Percentiles rank a stretch among this genome's conserved stretches.
These are phyloP conservation scores for Bos javanicus DNA, from an alignment of 2,113 vertebrate genomes.

Conservation along the genomic window DNA sequence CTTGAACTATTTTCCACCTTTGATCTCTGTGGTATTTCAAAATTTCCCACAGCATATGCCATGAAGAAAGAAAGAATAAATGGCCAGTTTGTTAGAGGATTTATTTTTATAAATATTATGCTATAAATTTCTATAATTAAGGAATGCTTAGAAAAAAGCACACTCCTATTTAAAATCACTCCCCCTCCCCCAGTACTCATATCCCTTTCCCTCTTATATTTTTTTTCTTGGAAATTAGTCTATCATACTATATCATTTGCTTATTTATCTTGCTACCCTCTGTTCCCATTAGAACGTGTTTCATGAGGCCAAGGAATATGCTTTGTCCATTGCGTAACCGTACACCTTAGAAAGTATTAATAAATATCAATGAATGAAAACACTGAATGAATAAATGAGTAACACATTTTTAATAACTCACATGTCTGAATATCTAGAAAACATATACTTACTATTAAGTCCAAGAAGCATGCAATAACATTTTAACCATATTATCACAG, in stretches of 20 bases:
- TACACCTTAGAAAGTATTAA: background rate
- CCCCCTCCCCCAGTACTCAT: no score
- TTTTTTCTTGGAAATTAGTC: background rate
- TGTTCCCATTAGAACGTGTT: background rate
- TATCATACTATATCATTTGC: background rate
- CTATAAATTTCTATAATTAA: background rate
- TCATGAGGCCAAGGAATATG: background rate
- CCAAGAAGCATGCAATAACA: background rate
- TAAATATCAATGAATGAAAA: background rate
- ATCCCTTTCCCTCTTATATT: background rate
- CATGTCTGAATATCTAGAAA: background rate
- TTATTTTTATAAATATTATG: background rate
- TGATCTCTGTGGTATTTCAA: background rate
- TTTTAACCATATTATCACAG: background rate
- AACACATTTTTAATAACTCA: background rate
- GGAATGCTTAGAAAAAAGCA: background rate
- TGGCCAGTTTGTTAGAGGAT: background rate
- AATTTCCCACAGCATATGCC: background rate
- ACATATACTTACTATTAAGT: background rate
- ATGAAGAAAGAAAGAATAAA: background rate
- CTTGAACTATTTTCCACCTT: background rate
- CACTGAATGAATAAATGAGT: background rate
- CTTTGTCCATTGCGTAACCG: background rate
- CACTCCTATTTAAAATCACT: background rate
- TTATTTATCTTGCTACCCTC: background rate